phyloP scores from a whole-genome alignment of 2,797 vertebrate genomes.

The Lithobates pipiens region DNA sequence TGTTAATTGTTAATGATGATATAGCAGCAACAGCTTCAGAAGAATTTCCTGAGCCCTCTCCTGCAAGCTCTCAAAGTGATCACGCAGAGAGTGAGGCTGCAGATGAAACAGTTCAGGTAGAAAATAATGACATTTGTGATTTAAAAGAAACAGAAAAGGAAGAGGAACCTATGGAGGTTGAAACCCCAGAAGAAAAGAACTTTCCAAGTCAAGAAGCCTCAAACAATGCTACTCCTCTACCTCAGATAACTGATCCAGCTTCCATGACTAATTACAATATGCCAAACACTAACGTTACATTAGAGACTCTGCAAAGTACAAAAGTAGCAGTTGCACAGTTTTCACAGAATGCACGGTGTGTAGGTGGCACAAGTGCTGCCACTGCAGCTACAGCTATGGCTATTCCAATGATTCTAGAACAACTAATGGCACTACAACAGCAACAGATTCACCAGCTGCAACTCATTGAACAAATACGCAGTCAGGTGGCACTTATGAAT shows the following conservation, averaged over 20 bases:
- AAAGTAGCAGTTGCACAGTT: conserved; percentile 98
- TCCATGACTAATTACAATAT: conserved; percentile 84
- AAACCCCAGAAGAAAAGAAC: conserved; percentile 83
- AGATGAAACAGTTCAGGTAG: conserved; percentile 82
- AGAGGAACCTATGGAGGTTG: conserved; percentile 95
- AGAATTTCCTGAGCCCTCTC: conserved; percentile 87
- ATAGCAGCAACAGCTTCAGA: conserved; percentile 84
- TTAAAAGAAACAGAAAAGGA: conserved; percentile 77
- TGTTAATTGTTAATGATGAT: conserved; percentile 96
- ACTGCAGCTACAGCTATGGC: conserved; percentile 86
- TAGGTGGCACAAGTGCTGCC: conserved; percentile 66
- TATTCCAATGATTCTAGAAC: conserved; percentile 97
- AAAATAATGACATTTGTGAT: conserved; percentile 84
- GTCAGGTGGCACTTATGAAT: conserved; percentile 96
- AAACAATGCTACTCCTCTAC: conserved; percentile 83
- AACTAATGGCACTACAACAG: conserved; percentile 97
- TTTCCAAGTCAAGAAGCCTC: conserved; percentile 81
- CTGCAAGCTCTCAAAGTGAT: conserved; percentile 89
- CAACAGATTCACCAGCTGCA: conserved; percentile 98
- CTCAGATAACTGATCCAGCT: conserved; percentile 83
- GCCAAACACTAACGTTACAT: conserved; percentile 98
- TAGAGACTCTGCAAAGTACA: conserved; percentile 98
- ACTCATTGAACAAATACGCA: conserved; percentile 98
- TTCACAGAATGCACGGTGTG: conserved; percentile 84
- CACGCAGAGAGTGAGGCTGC: conserved; percentile 87